These are phyloP conservation scores for Gyrodactylus salaris DNA, from an alignment of 1,140 invertebrate genomes.

Conservation along the genomic window DNA sequence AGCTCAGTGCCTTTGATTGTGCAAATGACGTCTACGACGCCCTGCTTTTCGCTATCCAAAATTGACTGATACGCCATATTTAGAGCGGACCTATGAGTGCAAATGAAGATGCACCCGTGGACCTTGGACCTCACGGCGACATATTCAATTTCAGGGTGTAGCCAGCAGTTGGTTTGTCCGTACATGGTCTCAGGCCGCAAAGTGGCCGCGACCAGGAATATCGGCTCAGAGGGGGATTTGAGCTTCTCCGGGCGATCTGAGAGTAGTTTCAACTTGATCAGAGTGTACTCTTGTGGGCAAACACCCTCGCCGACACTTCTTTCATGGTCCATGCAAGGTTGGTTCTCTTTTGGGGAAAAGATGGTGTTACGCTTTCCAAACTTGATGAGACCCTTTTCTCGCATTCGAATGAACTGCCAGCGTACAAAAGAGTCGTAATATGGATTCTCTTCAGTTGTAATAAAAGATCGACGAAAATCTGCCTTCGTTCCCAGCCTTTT, in stretches of 20 bases:
- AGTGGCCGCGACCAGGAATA: slow-evolving; percentile 78
- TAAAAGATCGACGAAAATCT: slow-evolving; percentile 80
- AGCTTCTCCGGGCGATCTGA: background rate
- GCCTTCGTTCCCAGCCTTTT: slow-evolving; percentile 56
- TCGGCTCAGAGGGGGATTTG: slow-evolving; percentile 16
- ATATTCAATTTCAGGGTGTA: slow-evolving; percentile 70
- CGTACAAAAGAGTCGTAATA: slow-evolving; percentile 86
- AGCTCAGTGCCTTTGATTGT: slow-evolving; percentile 28
- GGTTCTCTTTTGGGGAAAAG: slow-evolving; percentile 70
- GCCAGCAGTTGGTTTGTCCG: slow-evolving; percentile 94
- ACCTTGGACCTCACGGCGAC: slow-evolving; percentile 33
- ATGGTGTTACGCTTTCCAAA: slow-evolving; percentile 92
- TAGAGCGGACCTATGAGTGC: slow-evolving; percentile 43
- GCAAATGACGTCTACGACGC: slow-evolving; percentile 33
- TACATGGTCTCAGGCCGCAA: slow-evolving; percentile 96
- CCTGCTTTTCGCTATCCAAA: slow-evolving; percentile 38
- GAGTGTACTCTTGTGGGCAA: slow-evolving; percentile 79
- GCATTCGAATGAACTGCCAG: slow-evolving; percentile 67
- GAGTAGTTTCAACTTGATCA: slow-evolving; percentile 62
- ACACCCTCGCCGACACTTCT: slow-evolving; percentile 70
- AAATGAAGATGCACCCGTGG: slow-evolving; percentile 39
- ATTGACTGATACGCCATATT: slow-evolving; percentile 73
- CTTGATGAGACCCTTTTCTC: slow-evolving; percentile 48
- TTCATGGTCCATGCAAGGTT: slow-evolving; percentile 99
- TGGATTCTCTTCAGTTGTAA: slow-evolving; percentile 86